phyloP scores from a whole-genome alignment of 2,888 invertebrate genomes.

The Drosophila nr. fundita region DNA sequence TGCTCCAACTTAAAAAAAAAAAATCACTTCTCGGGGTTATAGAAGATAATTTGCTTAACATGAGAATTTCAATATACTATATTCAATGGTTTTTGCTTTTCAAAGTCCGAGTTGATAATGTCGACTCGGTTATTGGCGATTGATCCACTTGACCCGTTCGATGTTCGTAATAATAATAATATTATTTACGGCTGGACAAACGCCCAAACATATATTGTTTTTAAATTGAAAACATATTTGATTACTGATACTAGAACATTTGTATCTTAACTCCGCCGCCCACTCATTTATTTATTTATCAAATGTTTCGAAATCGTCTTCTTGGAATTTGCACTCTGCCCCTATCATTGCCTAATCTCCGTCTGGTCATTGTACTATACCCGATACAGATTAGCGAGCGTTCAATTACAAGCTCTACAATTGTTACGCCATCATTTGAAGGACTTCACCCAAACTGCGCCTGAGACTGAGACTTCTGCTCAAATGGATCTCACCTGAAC shows the following conservation, averaged over 20 bases:
- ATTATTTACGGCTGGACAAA: neutral
- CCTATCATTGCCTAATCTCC: constrained; percentile 37
- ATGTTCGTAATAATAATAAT: neutral
- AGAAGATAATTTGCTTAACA: neutral
- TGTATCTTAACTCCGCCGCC: neutral
- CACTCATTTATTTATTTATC: neutral
- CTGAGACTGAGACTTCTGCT: too few species aligned
- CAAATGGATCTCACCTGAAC: constrained; percentile 26
- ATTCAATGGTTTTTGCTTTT: neutral
- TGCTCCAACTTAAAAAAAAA: neutral
- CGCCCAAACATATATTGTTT: neutral
- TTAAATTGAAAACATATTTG: neutral
- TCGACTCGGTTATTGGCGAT: neutral
- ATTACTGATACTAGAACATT: neutral
- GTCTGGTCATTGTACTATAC: neutral
- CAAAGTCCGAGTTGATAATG: neutral
- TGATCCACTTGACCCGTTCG: neutral
- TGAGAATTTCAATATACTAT: neutral
- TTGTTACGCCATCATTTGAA: constrained; percentile 2
- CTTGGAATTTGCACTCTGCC: constrained; percentile 54
- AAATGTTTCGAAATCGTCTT: constrained; percentile 14
- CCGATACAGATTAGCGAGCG: constrained; percentile 32
- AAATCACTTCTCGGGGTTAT: neutral
- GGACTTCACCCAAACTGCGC: neutral
- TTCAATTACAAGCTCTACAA: neutral